phyloP scores from a whole-genome alignment of 2,888 invertebrate genomes.

The Drosophila setosimentum region DNA sequence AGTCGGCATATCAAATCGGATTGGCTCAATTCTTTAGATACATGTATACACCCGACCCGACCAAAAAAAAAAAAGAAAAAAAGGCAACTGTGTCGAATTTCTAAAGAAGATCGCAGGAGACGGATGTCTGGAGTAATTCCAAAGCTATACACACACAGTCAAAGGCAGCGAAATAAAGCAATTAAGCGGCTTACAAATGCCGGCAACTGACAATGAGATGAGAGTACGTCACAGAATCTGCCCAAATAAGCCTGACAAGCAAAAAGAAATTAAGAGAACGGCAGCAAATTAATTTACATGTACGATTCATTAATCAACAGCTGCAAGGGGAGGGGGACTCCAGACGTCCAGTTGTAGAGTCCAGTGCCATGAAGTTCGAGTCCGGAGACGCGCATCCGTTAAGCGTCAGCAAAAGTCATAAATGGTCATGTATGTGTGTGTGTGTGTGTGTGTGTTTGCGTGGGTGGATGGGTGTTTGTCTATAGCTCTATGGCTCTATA shows the following conservation, averaged over 20 bases:
- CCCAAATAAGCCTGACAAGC: constrained; percentile 74
- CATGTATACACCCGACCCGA: constrained; percentile 10
- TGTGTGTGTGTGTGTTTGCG: constrained; percentile 6
- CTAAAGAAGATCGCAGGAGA: constrained; percentile 9
- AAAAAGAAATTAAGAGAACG: constrained; percentile 78
- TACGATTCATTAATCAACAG: constrained; percentile 80
- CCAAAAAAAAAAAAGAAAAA: constrained; percentile 28
- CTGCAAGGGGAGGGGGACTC: background rate
- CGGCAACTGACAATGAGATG: constrained; percentile 58
- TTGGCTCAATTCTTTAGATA: constrained; percentile 33
- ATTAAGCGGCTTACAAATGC: constrained; percentile 81
- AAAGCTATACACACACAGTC: constrained; percentile 29
- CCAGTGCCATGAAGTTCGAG: constrained; percentile 28
- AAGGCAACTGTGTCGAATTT: constrained; percentile 47
- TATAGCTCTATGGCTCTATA: background rate
- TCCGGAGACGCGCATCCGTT: constrained; percentile 54
- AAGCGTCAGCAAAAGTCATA: constrained; percentile 72
- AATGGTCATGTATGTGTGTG: constrained; percentile 47
- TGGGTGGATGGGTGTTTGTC: constrained; percentile 8
- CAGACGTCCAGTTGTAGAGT: constrained; percentile 18
- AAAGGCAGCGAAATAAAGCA: constrained; percentile 77
- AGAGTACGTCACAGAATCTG: constrained; percentile 49
- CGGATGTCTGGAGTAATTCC: constrained; percentile 5
- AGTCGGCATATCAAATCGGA: constrained; percentile 25
- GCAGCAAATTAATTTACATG: constrained; percentile 81